These are phyloP conservation scores for Conus canariensis DNA, from an alignment of 2,888 invertebrate genomes.

Conservation along the genomic window DNA sequence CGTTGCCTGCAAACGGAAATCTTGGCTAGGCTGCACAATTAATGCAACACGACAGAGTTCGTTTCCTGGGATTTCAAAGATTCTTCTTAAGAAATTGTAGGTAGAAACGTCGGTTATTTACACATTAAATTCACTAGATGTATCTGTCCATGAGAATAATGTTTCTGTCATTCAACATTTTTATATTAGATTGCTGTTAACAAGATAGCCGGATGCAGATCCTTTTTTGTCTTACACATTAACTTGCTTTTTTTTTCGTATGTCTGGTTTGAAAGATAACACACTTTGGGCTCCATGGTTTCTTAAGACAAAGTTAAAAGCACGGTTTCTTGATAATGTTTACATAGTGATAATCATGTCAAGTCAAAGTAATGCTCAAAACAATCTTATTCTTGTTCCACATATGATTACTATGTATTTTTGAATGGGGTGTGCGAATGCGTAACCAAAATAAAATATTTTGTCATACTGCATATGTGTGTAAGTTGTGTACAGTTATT, in stretches of 20 bases:
- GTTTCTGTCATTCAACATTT: not conserved
- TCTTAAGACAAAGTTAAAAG: no score
- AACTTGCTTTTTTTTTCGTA: no score
- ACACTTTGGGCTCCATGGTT: no score
- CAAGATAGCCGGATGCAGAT: no score
- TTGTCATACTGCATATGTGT: slow-evolving; percentile 22
- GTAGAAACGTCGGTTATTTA: no score
- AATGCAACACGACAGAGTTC: no score
- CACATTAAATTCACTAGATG: not conserved
- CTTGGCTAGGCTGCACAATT: no score
- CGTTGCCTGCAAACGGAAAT: no score
- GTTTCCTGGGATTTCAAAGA: no score
- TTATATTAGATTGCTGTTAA: not conserved
- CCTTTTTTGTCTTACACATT: no score
- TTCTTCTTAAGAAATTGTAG: no score
- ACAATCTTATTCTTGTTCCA: not conserved
- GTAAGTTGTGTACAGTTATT: not conserved
- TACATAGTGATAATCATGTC: not conserved
- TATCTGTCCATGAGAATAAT: not conserved
- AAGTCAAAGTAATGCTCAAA: not conserved
- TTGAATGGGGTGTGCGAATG: not conserved
- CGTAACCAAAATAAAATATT: slow-evolving; percentile 22
- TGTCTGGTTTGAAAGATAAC: no score
- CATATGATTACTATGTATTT: not conserved
- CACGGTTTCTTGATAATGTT: not conserved